Evolutionary conservation across 1,140 invertebrate species (phyloP).

Genomic region (Goniozus legneri): DNA sequence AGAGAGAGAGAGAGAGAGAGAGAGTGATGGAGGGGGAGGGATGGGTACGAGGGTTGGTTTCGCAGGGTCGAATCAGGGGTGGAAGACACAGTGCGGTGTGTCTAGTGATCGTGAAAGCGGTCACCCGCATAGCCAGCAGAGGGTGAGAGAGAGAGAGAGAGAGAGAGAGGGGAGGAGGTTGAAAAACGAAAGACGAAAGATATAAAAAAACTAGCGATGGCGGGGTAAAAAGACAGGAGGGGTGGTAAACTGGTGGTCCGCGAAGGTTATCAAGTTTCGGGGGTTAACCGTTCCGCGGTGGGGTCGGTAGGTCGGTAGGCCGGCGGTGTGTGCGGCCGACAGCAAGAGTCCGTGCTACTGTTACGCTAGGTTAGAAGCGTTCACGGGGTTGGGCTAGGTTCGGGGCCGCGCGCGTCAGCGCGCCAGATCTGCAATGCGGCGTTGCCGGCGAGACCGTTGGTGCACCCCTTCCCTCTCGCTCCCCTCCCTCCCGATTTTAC

Average conservation of each 20-base stretch:
- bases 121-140: no score
- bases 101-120: no score
- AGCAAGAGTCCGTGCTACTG: slow-evolving; percentile 18
- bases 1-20: background rate
- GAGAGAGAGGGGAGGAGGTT: no score
- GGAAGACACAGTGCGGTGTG: no score
- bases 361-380: slow-evolving; percentile 4
- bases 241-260: no score
- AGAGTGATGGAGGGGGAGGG: background rate
- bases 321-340: slow-evolving; percentile 22
- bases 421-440: slow-evolving; percentile 52
- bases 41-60: background rate
- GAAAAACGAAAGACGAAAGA: no score
- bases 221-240: no score
- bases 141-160: no score
- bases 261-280: slow-evolving; percentile 9
- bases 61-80: no score
- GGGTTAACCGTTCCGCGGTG: slow-evolving; percentile 7
- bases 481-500: no score
- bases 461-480: no score
- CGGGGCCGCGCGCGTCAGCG: slow-evolving; percentile 41
- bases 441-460: slow-evolving; percentile 42
- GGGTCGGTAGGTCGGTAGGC: slow-evolving; percentile 35
- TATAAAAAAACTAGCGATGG: no score
- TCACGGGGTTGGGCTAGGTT: slow-evolving; percentile 11